These are phyloP conservation scores for Opisthocomus hoazin DNA, from an alignment of 2,113 vertebrate species.

Conservation along the genomic window DNA sequence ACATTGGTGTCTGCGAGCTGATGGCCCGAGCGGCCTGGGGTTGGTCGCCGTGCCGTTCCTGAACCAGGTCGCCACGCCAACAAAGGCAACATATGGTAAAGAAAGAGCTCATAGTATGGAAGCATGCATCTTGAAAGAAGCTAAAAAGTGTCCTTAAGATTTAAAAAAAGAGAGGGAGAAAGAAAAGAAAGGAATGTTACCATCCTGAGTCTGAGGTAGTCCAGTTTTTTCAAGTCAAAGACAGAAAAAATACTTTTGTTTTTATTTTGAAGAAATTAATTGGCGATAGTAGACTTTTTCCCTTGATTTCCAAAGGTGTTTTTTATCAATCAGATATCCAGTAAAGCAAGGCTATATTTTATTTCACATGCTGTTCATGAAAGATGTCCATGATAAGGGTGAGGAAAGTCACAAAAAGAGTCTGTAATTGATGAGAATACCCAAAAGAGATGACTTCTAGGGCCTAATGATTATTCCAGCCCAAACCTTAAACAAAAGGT, in stretches of 20 bases:
- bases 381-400: neutral
- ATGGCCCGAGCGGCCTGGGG: no score
- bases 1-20: no score
- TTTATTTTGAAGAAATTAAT: neutral
- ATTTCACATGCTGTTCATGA: neutral
- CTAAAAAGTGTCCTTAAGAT: neutral
- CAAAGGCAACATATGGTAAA: no score
- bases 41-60: no score
- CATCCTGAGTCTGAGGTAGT: neutral
- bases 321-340: neutral
- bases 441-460: neutral
- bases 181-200: neutral
- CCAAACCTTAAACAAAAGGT: neutral
- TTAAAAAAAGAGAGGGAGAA: neutral
- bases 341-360: neutral
- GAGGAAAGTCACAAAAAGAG: neutral
- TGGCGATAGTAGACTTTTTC: neutral
- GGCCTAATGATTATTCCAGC: neutral
- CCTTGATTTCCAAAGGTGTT: neutral
- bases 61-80: no score
- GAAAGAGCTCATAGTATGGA: neutral
- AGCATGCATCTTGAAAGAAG: neutral
- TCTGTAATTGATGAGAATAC: neutral
- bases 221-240: neutral
- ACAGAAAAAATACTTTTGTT: neutral